phyloP scores from a whole-genome alignment of 2,797 vertebrate genomes.

The Anabas testudineus region DNA sequence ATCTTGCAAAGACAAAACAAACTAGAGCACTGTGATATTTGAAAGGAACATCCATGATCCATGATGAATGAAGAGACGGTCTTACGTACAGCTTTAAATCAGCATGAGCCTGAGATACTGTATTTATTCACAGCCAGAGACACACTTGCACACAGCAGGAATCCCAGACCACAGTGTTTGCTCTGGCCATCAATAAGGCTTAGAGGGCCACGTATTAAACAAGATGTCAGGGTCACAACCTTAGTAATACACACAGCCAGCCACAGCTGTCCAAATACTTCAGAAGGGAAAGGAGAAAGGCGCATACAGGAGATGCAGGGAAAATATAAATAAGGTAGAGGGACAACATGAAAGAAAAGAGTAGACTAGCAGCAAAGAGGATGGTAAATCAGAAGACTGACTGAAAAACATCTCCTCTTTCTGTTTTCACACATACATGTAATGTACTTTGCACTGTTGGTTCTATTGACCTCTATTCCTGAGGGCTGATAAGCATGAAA shows the following conservation, averaged over 20 bases:
- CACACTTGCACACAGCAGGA: conserved; percentile 28
- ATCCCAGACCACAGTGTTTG: conserved; percentile 69
- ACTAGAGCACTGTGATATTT: neutral
- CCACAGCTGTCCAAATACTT: conserved; percentile 86
- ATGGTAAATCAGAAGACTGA: conserved; percentile 15
- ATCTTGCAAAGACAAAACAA: neutral
- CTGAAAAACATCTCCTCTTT: neutral
- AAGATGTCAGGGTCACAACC: conserved; percentile 81
- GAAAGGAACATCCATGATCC: neutral
- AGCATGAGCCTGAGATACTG: conserved; percentile 20
- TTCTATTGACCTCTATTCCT: conserved; percentile 4
- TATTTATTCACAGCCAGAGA: conserved; percentile 58
- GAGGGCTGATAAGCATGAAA: conserved; percentile 42
- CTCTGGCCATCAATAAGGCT: conserved; percentile 79
- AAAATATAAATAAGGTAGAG: conserved; percentile 15
- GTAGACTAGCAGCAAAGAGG: conserved; percentile 7
- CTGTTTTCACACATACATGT: conserved; percentile 12
- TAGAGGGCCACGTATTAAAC: conserved; percentile 79
- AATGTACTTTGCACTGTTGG: neutral
- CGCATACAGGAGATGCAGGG: conserved; percentile 7
- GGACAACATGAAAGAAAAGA: neutral
- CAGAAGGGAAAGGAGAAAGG: conserved; percentile 46
- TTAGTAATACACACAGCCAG: conserved; percentile 73
- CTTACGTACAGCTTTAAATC: conserved; percentile 8
- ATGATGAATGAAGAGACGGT: conserved; percentile 6